Evolutionary conservation across 2,113 vertebrate species (phyloP), one percentile per base, ranked within the genome.

Genomic region (Zeus faber): DNA sequence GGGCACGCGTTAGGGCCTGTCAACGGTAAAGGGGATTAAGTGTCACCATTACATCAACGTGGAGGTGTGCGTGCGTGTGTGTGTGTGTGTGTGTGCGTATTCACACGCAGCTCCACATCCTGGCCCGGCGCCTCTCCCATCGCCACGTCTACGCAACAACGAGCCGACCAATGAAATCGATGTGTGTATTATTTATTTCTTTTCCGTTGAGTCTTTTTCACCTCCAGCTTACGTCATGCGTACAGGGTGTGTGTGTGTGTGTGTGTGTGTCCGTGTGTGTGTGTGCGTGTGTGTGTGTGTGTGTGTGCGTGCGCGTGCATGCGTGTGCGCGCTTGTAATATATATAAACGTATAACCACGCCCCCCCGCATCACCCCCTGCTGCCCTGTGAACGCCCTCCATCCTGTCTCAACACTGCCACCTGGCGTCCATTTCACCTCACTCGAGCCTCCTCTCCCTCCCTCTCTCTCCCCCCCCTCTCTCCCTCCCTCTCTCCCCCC

Each of bases 401-500:
- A 69, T 39, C 65, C 65, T 25, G 40, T 76, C 79, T 24, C 67
- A 81, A 82, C 54, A 86, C 69, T 84, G 84, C 81, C 84, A 26
- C 10, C 13, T 31, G 17, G 20, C 44, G 23, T 17, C 53, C 65
- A 59, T 37, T 50, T 26, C 1, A 2, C 39, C 0, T 3, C 9
- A 3, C 47, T 8, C n/a, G n/a, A 2, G n/a, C n/a, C n/a, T 11
- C 18, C 6, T n/a, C 58, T 17, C 27, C 41, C 41, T 21, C 41
- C 20, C 21, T 44, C 21, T 10, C 31, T 41, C 7, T 1, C 43
- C 54, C 37, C 13, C 14, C 5, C 11, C 5, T n/a, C 22, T n/a
- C 20, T 48, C 5, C 24, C 6, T 7, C 5, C 40, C 18, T 20
- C 17, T 18, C 8, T 20, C 40, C 9, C 9, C 17, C n/a, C 50